Evolutionary conservation across 1,140 invertebrate species (phyloP).

Genomic region (Drosophila erecta): DNA sequence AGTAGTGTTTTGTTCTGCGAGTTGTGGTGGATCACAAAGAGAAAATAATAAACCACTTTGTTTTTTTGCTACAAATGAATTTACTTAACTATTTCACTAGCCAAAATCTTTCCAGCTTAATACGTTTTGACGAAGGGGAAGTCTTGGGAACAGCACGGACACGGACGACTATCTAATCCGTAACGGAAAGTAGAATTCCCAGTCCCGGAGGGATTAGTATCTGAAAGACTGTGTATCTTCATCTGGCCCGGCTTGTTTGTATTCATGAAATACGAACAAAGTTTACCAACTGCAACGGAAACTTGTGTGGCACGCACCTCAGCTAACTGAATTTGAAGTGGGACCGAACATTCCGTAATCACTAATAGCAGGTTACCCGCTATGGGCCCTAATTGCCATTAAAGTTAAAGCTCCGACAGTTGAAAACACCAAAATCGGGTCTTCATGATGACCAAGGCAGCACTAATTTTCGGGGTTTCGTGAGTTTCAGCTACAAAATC

Average conservation of each 20-base stretch:
- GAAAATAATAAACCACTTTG: neutral
- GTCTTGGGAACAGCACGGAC: neutral
- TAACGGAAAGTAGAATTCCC: slow-evolving; percentile 23
- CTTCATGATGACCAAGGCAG: slow-evolving; percentile 31
- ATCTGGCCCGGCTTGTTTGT: slow-evolving; percentile 22
- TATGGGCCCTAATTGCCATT: slow-evolving; percentile 36
- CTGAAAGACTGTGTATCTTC: slow-evolving; percentile 22
- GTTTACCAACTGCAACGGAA: slow-evolving; percentile 33
- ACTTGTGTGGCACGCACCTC: slow-evolving; percentile 34
- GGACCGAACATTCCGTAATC: slow-evolving; percentile 31
- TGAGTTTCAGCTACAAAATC: slow-evolving; percentile 43
- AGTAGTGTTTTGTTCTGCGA: neutral
- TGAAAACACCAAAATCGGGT: slow-evolving; percentile 29
- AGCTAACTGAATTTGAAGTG: slow-evolving; percentile 40
- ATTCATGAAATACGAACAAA: slow-evolving; percentile 42
- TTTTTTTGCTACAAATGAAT: neutral
- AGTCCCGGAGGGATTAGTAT: slow-evolving; percentile 25
- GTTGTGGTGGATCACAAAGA: neutral
- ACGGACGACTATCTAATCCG: slow-evolving; percentile 14
- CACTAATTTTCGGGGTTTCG: slow-evolving; percentile 40
- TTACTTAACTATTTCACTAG: neutral
- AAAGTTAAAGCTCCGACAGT: slow-evolving; percentile 27
- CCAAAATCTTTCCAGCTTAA: neutral
- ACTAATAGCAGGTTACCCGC: slow-evolving; percentile 29
- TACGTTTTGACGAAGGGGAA: neutral